Evolutionary conservation across 2,113 vertebrate genomes (phyloP), one percentile per base, ranked within the genome.

Genomic region (Triplophysa siluroides): DNA sequence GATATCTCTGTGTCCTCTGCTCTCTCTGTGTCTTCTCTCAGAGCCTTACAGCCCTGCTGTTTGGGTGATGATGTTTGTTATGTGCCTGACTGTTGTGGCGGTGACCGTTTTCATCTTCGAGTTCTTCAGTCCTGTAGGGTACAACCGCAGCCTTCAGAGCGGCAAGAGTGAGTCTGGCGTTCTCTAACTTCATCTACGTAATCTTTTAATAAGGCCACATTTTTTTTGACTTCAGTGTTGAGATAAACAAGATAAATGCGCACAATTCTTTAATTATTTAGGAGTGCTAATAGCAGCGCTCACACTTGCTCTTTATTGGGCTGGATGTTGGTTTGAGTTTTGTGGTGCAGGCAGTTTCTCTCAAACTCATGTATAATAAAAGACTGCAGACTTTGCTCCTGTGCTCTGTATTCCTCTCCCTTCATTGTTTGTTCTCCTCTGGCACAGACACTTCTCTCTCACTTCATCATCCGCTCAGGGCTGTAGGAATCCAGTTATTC

Each of bases 51-150:
- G 96, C 87, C 96, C 96, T 0, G 96, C 96, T 1, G 96, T 97
- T 80, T 98, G 96, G 96, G 95, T 98, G 89, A 98, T 98, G 96
- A 98, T 98, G 96, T 98, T 98, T 29, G 96, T 98, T 85, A 97
- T 98, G 96, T 98, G 96, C 88, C 95, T 98, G 90, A 97, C 96
- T 2, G 96, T 98, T 50, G 96, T 97, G 9, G 96, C 95, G 1
- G 95, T 98, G 91, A 98, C 96, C 0, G 96, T 97, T 83, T 98
- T 98, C 91, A 95, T 98, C 92, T 98, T 98, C 83, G 93, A 94
- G 85, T 93, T 93, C 91, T 96, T 97, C 93, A 97, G 95, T 90
- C 96, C 95, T 0, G 95, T 95, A 26, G 96, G 96, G 86, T 97
- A 93, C 88, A 93, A 93, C 88, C 91, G 93, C 87, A 92, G 90